Evolutionary conservation across 2,888 invertebrate species (phyloP), one percentile per base, ranked within the genome.

Genomic region (Sturmia bella): DNA sequence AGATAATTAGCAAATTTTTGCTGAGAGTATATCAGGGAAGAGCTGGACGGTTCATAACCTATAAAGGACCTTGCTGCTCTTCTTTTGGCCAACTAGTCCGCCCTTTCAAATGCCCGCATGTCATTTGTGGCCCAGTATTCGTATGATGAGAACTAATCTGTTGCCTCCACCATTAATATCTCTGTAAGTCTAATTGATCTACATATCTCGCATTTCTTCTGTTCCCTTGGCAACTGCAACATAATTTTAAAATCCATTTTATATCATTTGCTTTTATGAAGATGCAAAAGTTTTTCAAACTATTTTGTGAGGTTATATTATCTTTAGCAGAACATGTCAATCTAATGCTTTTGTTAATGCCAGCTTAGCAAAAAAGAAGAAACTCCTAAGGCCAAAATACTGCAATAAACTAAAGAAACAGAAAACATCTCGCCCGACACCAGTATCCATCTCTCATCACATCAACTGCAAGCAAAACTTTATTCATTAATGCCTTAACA

Each of bases 401-500:
- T 57, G 12, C 11, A 48, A 32, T n/a, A 64, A 45, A 17, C 24
- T 37, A 39, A 17, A 4, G 4, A 52, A 43, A 72, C 11, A 41
- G 24, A 52, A 27, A 24, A 52, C 11, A 37, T 32, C 41, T 43
- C 32, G 21, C 12, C 37, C 32, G 7, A 32, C 7, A 32, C 32
- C 45, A 64, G 37, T 52, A 66, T 66, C 64, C 48, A 74, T 37
- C 27, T 66, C 21, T 7, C n/a, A n/a, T 48, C 24, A 27, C 52
- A 57, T 74, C 56, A 56, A 56, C 21, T 64, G 56, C 19, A 52
- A 52, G 45, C 59, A 52, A 68, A 76, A 68, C 43, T 61, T 68
- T 59, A 52, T 52, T 52, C 59, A 68, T 52, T 68, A 76, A 69
- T 41, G 66, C 57, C 75, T 57, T 45, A n/a, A n/a, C 15, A 72